Evolutionary conservation across 2,888 invertebrate genomes (phyloP).

Genomic region (Agriopis leucophaearia): DNA sequence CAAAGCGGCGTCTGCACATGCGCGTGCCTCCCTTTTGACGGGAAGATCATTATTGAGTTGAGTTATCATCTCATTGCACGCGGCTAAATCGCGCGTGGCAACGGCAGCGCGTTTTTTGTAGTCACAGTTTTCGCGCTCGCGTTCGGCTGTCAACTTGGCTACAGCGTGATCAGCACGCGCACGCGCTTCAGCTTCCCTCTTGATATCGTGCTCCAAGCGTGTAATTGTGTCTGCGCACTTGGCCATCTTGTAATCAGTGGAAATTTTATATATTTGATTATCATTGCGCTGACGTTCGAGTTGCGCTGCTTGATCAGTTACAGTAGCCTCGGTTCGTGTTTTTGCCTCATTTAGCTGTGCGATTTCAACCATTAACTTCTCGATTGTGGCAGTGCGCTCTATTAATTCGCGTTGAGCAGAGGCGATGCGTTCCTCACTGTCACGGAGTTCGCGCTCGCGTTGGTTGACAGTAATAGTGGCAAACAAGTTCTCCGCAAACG

Average conservation of each 20-base stretch:
- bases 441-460: background rate
- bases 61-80: conserved; percentile 54
- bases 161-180: background rate
- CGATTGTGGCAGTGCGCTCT: background rate
- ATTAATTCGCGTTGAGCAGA: background rate
- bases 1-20: conserved; percentile 50
- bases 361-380: background rate
- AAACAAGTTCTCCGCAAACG: background rate
- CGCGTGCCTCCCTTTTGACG: conserved; percentile 51
- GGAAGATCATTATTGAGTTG: conserved; percentile 62
- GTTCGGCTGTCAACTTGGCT: background rate
- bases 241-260: background rate
- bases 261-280: background rate
- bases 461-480: background rate
- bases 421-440: background rate
- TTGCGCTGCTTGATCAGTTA: background rate
- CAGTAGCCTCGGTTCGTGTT: background rate
- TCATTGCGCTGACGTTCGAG: background rate
- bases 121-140: background rate
- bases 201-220: background rate
- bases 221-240: background rate
- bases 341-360: background rate
- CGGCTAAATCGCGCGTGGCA: conserved; percentile 47
- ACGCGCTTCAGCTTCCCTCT: background rate
- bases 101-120: conserved; percentile 2